Evolutionary conservation across 2,113 vertebrate genomes (phyloP), one percentile per base, ranked within the genome.

Genomic region (Leptobrachium leishanense): DNA sequence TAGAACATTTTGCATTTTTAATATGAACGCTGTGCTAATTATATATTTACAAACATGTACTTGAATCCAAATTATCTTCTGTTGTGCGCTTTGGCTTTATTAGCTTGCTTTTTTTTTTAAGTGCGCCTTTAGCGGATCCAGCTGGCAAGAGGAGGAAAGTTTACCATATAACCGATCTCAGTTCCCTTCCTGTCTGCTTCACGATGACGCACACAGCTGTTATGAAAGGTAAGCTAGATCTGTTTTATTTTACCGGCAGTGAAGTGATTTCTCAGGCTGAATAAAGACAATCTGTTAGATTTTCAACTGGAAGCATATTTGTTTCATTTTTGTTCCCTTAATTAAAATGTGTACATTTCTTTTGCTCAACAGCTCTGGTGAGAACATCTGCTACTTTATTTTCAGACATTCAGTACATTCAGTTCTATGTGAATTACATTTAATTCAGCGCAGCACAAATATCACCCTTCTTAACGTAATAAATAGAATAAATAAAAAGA

Each of bases 191-290:
- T 72, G 5, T 76, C 59, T 76, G 44, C 44, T 62, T 67, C 74
- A 40, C 46, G 65, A 12, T 76, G 74, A 76, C 74, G 74, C 74
- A 76, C 74, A 53, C 74, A 76, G 74, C 74, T 54, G 65, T 41
- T 76, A 67, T 66, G 13, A 65, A 67, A 41, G 44, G 46, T 65
- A 70, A 46, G 13, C 15, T 31, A 50, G 44, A 66, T 54, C 2
- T n/a, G 11, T 55, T 39, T 39, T 41, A 5, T 20, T 20, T 64
- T 39, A 31, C 31, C 10, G 31, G 62, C 44, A 67, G 9, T 76
- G 74, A 76, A 66, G 63, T 54, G 46, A 66, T 54, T 67, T 20
- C n/a, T 53, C 31, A 10, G 44, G 43, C 59, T 63, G 43, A 64
- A 64, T 43, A 7, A 43, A 74, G 55, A 74, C 8, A 74, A 63